Percentiles rank a stretch among this genome's conserved stretches.
phyloP scores from a whole-genome alignment of 2,797 vertebrate species.

The Pseudomugil tenellus region DNA sequence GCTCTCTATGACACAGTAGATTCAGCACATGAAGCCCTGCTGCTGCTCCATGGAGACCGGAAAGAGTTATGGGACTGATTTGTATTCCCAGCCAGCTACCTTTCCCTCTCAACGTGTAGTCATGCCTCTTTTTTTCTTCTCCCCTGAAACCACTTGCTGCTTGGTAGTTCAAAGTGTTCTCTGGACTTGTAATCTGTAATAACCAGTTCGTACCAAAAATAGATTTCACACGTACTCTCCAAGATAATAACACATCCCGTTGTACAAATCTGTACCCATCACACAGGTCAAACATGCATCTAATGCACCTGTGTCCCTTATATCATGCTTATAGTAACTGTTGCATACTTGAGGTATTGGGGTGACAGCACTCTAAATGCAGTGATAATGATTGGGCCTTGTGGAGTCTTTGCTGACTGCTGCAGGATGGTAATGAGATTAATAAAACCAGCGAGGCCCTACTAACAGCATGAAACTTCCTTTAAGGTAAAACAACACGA shows the following conservation, averaged over 20 bases:
- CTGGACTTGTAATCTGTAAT: conserved; percentile 51
- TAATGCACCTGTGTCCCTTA: background rate
- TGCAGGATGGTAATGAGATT: conserved; percentile 72
- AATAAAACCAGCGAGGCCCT: conserved; percentile 50
- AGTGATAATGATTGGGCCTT: conserved; percentile 67
- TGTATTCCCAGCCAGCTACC: conserved; percentile 56
- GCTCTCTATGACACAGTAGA: conserved; percentile 55
- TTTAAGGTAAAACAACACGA: conserved; percentile 42
- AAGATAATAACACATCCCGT: conserved; percentile 16
- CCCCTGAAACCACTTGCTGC: conserved; percentile 12
- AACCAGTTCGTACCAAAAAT: conserved; percentile 44
- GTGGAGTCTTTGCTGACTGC: conserved; percentile 67
- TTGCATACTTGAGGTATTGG: conserved; percentile 45
- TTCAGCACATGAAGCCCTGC: conserved; percentile 51
- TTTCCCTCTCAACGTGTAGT: conserved; percentile 36
- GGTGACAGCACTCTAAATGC: conserved; percentile 61
- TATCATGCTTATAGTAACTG: conserved; percentile 39
- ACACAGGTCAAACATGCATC: background rate
- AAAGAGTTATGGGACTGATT: conserved; percentile 64
- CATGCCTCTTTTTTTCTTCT: conserved; percentile 28
- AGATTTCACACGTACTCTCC: conserved; percentile 24
- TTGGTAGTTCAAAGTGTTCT: conserved; percentile 61
- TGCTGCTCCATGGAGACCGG: conserved; percentile 31
- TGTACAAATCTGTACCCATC: background rate
- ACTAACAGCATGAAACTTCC: conserved; percentile 43